Evolutionary conservation across 2,113 vertebrate genomes (phyloP).

Genomic region (Esox niger): DNA sequence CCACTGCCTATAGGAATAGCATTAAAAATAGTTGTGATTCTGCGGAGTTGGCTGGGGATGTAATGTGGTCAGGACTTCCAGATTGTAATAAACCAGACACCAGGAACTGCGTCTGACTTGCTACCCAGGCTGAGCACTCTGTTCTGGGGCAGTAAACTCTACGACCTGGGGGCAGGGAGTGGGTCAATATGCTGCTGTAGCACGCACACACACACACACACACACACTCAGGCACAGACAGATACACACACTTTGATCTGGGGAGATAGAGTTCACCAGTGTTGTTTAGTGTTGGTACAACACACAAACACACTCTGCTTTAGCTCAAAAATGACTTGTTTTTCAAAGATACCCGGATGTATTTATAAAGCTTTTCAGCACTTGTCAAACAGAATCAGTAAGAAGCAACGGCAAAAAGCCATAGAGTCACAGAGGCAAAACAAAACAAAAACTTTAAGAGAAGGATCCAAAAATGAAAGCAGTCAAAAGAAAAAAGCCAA

Average conservation of each 20-base stretch:
- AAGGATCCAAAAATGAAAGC: background rate
- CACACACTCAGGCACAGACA: constrained; percentile 6
- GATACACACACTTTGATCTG: constrained; percentile 46
- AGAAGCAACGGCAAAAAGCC: constrained; percentile 1
- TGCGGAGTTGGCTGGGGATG: constrained; percentile 30
- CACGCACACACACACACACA: constrained; percentile 5
- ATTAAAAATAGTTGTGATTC: constrained; percentile 29
- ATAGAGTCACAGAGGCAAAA: constrained; percentile 9
- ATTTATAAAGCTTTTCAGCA: constrained; percentile 41
- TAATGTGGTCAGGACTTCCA: constrained; percentile 50
- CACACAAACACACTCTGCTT: constrained; percentile 26
- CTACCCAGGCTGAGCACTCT: constrained; percentile 36
- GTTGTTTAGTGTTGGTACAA: constrained; percentile 32
- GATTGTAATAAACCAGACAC: constrained; percentile 38
- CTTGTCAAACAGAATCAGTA: constrained; percentile 31
- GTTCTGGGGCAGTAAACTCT: constrained; percentile 37
- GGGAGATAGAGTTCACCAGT: constrained; percentile 26
- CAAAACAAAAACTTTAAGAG: constrained; percentile 22
- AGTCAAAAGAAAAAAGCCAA: constrained; percentile 19
- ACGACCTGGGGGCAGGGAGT: constrained; percentile 26
- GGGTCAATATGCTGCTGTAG: constrained; percentile 2
- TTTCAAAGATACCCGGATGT: constrained; percentile 36
- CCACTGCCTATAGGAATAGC: constrained; percentile 16
- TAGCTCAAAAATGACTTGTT: constrained; percentile 27
- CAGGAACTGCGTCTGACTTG: constrained; percentile 39